Evolutionary conservation across 1,140 invertebrate species (phyloP).

Genomic region (Copidosoma floridanum): DNA sequence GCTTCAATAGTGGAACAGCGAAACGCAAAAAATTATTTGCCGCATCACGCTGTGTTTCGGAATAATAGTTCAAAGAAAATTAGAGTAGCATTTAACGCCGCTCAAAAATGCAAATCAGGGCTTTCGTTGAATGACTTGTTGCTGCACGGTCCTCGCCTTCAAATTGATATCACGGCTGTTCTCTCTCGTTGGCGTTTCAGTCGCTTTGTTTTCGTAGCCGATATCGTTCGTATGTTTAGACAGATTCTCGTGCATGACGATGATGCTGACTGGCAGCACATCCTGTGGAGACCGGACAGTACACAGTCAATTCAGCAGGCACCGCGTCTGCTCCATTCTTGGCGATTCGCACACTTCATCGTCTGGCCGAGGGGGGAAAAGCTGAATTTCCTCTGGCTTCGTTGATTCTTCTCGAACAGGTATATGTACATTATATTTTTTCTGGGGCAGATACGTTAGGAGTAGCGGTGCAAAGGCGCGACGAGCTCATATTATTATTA

Average conservation of each 20-base stretch:
- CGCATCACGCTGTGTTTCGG: slow-evolving; percentile 31
- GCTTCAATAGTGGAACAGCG: not conserved
- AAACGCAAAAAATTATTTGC: slow-evolving; percentile 10
- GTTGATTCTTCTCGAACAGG: no score
- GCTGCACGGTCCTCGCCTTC: slow-evolving; percentile 20
- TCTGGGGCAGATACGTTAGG: not conserved
- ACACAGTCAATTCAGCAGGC: slow-evolving; percentile 33
- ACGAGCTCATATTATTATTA: not conserved
- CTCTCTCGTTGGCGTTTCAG: slow-evolving; percentile 10
- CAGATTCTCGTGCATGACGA: slow-evolving; percentile 30
- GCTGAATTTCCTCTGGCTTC: no score
- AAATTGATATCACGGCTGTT: slow-evolving; percentile 9
- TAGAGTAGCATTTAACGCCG: slow-evolving; percentile 45
- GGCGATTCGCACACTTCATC: slow-evolving; percentile 33
- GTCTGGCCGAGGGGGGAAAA: no score
- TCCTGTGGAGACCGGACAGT: not conserved
- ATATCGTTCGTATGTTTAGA: slow-evolving; percentile 33
- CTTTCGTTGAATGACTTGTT: slow-evolving; percentile 42
- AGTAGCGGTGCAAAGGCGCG: not conserved
- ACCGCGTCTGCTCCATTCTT: slow-evolving; percentile 28
- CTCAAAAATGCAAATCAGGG: slow-evolving; percentile 32
- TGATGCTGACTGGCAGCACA: slow-evolving; percentile 10
- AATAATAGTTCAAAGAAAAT: not conserved
- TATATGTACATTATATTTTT: not conserved
- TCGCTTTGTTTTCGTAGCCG: slow-evolving; percentile 26